A percentile compares a stretch with the other conserved stretches of the same genome.
Conservation (phyloP, 2,888 invertebrate genomes). For the Griposia aprilina region DNA sequence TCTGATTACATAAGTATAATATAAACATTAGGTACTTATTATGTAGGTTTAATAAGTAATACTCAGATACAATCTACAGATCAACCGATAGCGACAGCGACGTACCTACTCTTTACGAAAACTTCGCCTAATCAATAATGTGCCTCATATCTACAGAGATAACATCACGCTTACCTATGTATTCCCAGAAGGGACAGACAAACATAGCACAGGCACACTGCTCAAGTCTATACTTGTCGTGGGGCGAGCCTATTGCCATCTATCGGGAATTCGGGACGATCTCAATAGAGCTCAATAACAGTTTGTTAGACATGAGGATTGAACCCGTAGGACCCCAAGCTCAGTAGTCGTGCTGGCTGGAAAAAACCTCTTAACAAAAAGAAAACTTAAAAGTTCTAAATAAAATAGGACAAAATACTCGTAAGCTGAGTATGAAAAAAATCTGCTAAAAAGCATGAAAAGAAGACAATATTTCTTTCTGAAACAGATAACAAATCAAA, state of each 20-base stretch:
- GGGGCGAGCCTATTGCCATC: background rate
- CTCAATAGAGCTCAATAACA: background rate
- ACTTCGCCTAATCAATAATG: constrained; percentile 22
- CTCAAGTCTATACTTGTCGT: too few relatives aligned
- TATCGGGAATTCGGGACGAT: too few relatives aligned
- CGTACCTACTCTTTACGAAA: background rate
- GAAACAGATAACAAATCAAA: too few relatives aligned
- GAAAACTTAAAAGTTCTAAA: background rate
- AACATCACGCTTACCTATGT: background rate
- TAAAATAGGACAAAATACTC: background rate
- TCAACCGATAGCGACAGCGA: constrained; percentile 18
- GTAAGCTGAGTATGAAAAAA: background rate
- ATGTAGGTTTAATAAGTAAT: constrained; percentile 21
- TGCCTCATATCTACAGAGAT: constrained; percentile 7
- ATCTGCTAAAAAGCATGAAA: background rate
- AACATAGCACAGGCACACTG: background rate
- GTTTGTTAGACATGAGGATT: background rate
- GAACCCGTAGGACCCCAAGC: background rate
- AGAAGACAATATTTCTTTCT: too few relatives aligned
- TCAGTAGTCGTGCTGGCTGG: too few relatives aligned
- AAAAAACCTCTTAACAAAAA: too few relatives aligned
- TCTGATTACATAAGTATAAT: constrained; percentile 31
- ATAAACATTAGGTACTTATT: constrained; percentile 11
- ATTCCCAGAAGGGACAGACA: constrained; percentile 3
- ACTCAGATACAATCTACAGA: constrained; percentile 27